Evolutionary conservation across 2,113 vertebrate genomes (phyloP).

Genomic region (Leptosomus discolor): DNA sequence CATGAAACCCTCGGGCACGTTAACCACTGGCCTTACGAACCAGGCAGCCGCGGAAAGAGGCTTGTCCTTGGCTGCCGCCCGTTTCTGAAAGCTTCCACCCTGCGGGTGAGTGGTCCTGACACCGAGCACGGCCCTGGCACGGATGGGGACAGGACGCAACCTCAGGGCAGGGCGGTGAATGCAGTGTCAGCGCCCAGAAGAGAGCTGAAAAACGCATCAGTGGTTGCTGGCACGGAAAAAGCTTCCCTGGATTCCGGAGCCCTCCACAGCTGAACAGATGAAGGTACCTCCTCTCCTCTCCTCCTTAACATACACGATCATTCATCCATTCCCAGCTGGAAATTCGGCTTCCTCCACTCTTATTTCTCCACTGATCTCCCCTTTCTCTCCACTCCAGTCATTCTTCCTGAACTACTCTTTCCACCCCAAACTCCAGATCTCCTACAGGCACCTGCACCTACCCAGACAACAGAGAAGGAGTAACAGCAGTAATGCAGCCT

Average conservation of each 20-base stretch:
- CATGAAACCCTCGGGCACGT: accelerated
- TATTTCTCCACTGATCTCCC: not conserved
- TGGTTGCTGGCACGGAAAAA: not conserved
- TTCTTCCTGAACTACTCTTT: not conserved
- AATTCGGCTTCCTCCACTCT: not conserved
- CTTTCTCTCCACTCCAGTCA: not conserved
- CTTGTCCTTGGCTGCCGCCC: not conserved
- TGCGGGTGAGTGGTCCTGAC: not conserved
- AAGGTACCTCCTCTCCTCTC: not conserved
- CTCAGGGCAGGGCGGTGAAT: not conserved
- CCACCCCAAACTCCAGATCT: not conserved
- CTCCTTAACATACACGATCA: not conserved
- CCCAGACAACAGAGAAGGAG: not conserved
- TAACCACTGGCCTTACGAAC: not conserved
- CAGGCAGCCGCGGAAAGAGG: not conserved
- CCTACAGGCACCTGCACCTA: not conserved
- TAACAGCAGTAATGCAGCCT: accelerated
- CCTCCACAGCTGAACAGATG: not conserved
- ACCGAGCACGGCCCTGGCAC: accelerated
- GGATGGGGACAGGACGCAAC: not conserved
- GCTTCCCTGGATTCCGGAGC: not conserved
- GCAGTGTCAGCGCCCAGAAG: not conserved
- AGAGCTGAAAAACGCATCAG: not conserved
- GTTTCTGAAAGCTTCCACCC: too few relatives aligned
- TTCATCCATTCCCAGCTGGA: not conserved